phyloP scores from a whole-genome alignment of 1,140 invertebrate genomes.

The Drosophila nebulosa region DNA sequence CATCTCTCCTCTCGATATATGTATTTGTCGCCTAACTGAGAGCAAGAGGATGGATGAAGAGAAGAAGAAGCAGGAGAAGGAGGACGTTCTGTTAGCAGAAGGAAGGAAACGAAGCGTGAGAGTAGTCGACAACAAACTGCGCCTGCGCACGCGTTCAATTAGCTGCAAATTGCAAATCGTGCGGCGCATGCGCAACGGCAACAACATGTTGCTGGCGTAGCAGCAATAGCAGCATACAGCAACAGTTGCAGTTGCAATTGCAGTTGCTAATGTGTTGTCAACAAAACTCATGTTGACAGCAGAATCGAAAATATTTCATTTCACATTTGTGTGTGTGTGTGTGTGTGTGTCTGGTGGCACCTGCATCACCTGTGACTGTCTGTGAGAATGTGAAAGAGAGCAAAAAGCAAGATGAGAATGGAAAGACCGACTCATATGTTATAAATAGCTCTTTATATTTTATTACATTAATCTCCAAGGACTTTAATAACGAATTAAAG shows the following conservation, averaged over 20 bases:
- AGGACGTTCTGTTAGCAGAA: neutral
- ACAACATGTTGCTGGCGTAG: slow-evolving; percentile 60
- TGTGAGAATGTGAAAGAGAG: neutral
- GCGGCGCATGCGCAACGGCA: slow-evolving; percentile 71
- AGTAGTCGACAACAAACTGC: slow-evolving; percentile 63
- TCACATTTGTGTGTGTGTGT: slow-evolving; percentile 49
- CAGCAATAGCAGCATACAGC: slow-evolving; percentile 4
- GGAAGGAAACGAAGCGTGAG: slow-evolving; percentile 39
- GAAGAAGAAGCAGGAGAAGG: neutral
- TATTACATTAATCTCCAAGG: neutral
- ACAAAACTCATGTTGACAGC: slow-evolving; percentile 75
- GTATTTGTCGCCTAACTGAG: slow-evolving; percentile 57
- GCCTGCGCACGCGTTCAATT: slow-evolving; percentile 76
- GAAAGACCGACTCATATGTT: neutral
- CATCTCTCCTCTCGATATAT: neutral
- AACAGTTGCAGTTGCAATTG: slow-evolving; percentile 33
- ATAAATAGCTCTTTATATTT: neutral
- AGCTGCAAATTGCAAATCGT: slow-evolving; percentile 77
- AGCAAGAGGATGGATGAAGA: neutral
- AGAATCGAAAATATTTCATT: slow-evolving; percentile 79
- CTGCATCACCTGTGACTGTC: slow-evolving; percentile 21
- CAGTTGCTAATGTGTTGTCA: slow-evolving; percentile 78
- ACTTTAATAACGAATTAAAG: too few species aligned
- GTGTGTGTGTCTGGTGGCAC: neutral
- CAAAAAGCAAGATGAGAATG: neutral